These are phyloP conservation scores for Capitulum mitella DNA, from an alignment of 2,888 invertebrate species.

Conservation along the genomic window DNA sequence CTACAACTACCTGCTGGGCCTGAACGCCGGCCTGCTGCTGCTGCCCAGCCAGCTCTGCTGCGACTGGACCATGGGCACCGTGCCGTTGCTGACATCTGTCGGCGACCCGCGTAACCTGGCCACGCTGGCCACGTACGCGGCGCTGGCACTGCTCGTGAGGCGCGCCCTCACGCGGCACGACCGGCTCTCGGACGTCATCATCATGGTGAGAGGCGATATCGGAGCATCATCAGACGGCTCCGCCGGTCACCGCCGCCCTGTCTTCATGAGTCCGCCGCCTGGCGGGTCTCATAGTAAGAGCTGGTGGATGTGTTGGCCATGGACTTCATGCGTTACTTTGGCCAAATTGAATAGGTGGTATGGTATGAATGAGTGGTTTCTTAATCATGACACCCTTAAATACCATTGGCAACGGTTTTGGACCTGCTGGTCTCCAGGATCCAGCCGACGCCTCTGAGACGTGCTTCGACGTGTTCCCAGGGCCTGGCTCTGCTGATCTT, in stretches of 20 bases:
- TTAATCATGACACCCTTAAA: no score
- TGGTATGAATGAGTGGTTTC: no score
- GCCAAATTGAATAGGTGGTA: no score
- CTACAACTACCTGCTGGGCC: constrained; percentile 81
- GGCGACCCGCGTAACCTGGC: constrained; percentile 72
- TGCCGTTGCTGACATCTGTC: constrained; percentile 73
- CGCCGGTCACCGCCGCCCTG: no score
- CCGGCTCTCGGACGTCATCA: constrained; percentile 34
- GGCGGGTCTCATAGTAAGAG: no score
- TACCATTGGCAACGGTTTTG: no score
- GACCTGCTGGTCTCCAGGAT: no score
- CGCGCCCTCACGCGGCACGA: constrained; percentile 35
- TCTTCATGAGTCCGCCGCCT: no score
- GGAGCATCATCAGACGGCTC: no score
- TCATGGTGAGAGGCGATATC: constrained; percentile 43
- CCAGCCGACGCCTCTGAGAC: no score
- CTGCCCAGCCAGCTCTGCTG: constrained; percentile 83
- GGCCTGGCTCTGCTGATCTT: constrained; percentile 76
- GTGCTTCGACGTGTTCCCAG: constrained; percentile 57
- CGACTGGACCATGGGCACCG: constrained; percentile 98
- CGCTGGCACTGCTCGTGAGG: constrained; percentile 41
- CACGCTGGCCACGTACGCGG: constrained; percentile 61
- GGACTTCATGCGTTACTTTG: no score
- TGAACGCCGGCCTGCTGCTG: constrained; percentile 83
- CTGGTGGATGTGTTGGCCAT: no score